These are phyloP conservation scores for Hyposmocoma kahamanoa DNA, from an alignment of 1,140 invertebrate species.

Conservation along the genomic window DNA sequence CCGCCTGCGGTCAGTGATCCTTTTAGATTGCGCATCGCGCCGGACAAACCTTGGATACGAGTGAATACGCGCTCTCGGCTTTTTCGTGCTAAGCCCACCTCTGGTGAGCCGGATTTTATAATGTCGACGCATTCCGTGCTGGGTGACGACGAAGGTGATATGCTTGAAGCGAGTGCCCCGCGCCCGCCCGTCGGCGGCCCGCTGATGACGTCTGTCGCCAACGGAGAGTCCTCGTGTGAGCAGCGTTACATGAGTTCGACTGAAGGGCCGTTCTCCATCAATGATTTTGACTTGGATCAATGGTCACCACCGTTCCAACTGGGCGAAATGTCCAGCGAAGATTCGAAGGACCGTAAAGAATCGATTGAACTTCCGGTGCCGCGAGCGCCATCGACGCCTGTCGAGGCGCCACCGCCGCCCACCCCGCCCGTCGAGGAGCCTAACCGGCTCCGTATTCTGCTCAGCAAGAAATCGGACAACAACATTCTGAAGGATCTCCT, in stretches of 20 bases:
- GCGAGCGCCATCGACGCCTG: conserved; percentile 21
- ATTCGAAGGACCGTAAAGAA: conserved; percentile 52
- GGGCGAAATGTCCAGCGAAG: conserved; percentile 42
- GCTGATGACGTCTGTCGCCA: conserved; percentile 78
- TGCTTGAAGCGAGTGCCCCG: conserved; percentile 47
- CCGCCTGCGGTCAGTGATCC: conserved; percentile 82
- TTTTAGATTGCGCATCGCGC: conserved; percentile 84
- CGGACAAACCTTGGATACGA: conserved; percentile 82
- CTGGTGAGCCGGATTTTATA: conserved; percentile 87
- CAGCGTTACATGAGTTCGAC: conserved; percentile 42
- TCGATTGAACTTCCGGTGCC: conserved; percentile 42
- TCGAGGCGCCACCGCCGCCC: conserved; percentile 25
- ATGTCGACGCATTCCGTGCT: conserved; percentile 92
- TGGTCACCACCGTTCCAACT: conserved; percentile 45
- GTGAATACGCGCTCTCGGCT: conserved; percentile 92
- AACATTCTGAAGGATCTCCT: conserved; percentile 84
- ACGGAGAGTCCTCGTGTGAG: conserved; percentile 67
- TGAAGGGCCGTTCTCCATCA: conserved; percentile 46
- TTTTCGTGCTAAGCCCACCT: conserved; percentile 82
- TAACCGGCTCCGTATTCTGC: conserved; percentile 76
- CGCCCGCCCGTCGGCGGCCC: conserved; percentile 75
- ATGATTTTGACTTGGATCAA: conserved; percentile 77
- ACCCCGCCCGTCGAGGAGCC: conserved; percentile 73
- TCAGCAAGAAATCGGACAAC: conserved; percentile 75
- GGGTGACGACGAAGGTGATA: conserved; percentile 73